A percentile compares a stretch with the other conserved stretches of the same genome.
phyloP scores from a whole-genome alignment of 2,888 invertebrate genomes.

The Synanthedon vespiformis region DNA sequence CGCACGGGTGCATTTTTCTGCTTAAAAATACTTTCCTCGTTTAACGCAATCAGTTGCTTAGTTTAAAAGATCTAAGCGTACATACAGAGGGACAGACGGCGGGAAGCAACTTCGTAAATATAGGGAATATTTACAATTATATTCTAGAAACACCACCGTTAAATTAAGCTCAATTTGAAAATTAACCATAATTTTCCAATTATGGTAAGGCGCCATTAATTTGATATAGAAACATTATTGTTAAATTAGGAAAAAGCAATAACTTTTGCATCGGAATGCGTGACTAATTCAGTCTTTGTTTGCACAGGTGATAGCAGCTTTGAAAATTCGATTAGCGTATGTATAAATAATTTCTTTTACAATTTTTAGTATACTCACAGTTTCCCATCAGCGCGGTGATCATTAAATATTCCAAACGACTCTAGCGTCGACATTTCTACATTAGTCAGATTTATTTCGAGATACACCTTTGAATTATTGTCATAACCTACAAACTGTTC shows the following conservation, averaged over 20 bases:
- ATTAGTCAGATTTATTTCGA: slow-evolving; percentile 40
- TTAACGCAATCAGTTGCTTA: too few relatives aligned
- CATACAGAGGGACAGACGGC: too few relatives aligned
- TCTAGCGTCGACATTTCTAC: slow-evolving; percentile 45
- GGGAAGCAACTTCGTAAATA: too few relatives aligned
- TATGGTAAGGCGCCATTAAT: too few relatives aligned
- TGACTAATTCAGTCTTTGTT: background rate
- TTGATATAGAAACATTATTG: background rate
- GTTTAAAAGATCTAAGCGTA: too few relatives aligned
- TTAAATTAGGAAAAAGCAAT: background rate
- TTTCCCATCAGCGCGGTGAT: slow-evolving; percentile 57
- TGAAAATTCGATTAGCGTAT: background rate
- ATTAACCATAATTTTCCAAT: too few relatives aligned
- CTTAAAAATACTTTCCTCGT: too few relatives aligned
- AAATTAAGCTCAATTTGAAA: too few relatives aligned
- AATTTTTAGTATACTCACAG: slow-evolving; percentile 37
- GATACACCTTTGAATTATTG: slow-evolving; percentile 8
- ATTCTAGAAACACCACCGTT: too few relatives aligned
- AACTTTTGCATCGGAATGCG: background rate
- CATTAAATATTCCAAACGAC: slow-evolving; percentile 41
- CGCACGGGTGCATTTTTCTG: too few relatives aligned
- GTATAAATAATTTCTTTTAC: background rate
- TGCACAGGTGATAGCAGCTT: background rate
- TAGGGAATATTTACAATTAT: too few relatives aligned
- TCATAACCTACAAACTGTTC: background rate